Percentiles rank a stretch among this genome's conserved stretches.
Evolutionary conservation across 1,140 invertebrate species (phyloP).

Genomic region (Diachasmimorpha longicaudata): DNA sequence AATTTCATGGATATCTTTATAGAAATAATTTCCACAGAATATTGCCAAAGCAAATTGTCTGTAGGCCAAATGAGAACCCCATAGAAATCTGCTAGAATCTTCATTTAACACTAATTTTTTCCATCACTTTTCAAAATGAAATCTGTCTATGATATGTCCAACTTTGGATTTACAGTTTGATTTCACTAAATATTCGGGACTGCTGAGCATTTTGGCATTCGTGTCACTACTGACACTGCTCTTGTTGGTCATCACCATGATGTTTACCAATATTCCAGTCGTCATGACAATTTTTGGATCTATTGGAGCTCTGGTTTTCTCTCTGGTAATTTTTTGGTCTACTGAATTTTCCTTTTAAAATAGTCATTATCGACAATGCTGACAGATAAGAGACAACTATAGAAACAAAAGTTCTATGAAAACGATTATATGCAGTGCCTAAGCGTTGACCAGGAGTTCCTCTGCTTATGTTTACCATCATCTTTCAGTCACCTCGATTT

Average conservation of each 20-base stretch:
- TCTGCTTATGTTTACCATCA: too few relatives aligned
- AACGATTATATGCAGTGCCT: too few relatives aligned
- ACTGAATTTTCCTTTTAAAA: too few relatives aligned
- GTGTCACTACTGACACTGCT: constrained; percentile 64
- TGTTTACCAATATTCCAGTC: constrained; percentile 44
- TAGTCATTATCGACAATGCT: too few relatives aligned
- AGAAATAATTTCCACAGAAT: not conserved
- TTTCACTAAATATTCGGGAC: constrained; percentile 65
- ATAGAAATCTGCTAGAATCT: not conserved
- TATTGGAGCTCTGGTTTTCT: constrained; percentile 58
- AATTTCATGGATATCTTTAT: too few relatives aligned
- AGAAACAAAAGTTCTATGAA: too few relatives aligned
- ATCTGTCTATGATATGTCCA: too few relatives aligned
- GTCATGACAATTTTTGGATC: constrained; percentile 59
- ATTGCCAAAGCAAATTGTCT: not conserved
- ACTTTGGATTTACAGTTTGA: constrained; percentile 61
- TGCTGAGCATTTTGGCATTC: constrained; percentile 62
- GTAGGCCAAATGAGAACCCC: too few relatives aligned
- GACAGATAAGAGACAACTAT: too few relatives aligned
- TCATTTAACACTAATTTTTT: constrained; percentile 17
- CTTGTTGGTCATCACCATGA: constrained; percentile 50
- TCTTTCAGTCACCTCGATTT: too few relatives aligned
- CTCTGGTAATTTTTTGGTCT: constrained; percentile 45
- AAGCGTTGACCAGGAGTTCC: too few relatives aligned
- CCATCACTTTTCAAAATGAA: not conserved